Evolutionary conservation across 2,888 invertebrate species (phyloP), one percentile per base, ranked within the genome.

Genomic region (Onchidella celtica): DNA sequence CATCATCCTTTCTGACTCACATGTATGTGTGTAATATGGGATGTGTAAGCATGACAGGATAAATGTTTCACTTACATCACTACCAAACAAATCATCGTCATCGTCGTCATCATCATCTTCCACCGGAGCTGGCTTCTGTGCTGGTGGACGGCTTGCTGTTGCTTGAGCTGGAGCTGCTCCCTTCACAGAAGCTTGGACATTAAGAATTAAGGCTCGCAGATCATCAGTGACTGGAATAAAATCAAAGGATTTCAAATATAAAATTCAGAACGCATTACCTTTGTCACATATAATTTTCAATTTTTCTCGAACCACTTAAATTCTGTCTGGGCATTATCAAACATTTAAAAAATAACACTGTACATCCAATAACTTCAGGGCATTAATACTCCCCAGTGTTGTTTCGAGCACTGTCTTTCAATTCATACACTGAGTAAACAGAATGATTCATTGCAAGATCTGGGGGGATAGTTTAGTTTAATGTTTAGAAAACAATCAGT

Each of bases 1-100:
- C n/a, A n/a, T n/a, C n/a, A n/a, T n/a, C n/a, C n/a, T n/a, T n/a
- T n/a, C n/a, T n/a, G n/a, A n/a, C n/a, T n/a, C n/a, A n/a, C n/a
- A n/a, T n/a, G n/a, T n/a, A n/a, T n/a, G n/a, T n/a, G n/a, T n/a
- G n/a, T n/a, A n/a, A n/a, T n/a, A n/a, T n/a, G n/a, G n/a, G n/a
- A n/a, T n/a, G n/a, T n/a, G n/a, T n/a, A n/a, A n/a, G n/a, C n/a
- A n/a, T n/a, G n/a, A n/a, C n/a, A n/a, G n/a, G n/a, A n/a, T n/a
- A n/a, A n/a, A n/a, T n/a, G n/a, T n/a, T 27, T 61, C n/a, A 14
- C 27, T 61, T 63, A 84, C 87, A 82, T 85, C 88, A 75, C 86
- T 87, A 32, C 86, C 88, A 86, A 89, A 88, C 36, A 87, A 83
- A 65, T 90, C 89, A 65, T 87, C 87, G 72, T 89, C 88, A 70